A percentile compares a stretch with the other conserved stretches of the same genome.
phyloP scores from a whole-genome alignment of 2,888 invertebrate species.

The Luffia ferchaultella region DNA sequence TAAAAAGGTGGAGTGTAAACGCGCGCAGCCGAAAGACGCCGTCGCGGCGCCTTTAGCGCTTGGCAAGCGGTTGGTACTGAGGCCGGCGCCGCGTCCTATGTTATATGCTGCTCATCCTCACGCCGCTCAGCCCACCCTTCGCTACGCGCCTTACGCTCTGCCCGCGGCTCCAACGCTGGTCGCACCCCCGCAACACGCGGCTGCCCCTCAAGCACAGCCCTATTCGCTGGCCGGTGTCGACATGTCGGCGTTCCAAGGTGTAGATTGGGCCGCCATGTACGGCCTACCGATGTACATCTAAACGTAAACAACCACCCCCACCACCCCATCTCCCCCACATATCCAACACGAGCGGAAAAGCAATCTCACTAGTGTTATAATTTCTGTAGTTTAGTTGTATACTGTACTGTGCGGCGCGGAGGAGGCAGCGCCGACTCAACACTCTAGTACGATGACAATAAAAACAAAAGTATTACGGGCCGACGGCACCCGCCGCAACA shows the following conservation, averaged over 20 bases:
- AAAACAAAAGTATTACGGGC: neutral
- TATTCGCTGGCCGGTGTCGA: constrained; percentile 89
- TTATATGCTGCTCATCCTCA: constrained; percentile 49
- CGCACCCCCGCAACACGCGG: constrained; percentile 60
- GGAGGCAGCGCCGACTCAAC: neutral
- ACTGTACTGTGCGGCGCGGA: too few species aligned
- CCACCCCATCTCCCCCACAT: constrained; percentile 27
- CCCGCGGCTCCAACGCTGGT: constrained; percentile 41
- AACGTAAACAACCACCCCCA: constrained; percentile 19
- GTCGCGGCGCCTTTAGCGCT: constrained; percentile 74
- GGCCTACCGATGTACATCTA: constrained; percentile 93
- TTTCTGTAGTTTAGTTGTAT: neutral
- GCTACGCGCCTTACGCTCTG: constrained; percentile 62
- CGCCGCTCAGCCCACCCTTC: constrained; percentile 47
- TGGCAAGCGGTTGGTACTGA: constrained; percentile 77
- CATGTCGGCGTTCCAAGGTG: constrained; percentile 92
- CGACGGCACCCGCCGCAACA: neutral
- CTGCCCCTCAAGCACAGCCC: constrained; percentile 68
- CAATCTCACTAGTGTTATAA: constrained; percentile 2
- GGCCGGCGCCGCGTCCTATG: constrained; percentile 70
- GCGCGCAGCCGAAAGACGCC: constrained; percentile 91
- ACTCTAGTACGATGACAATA: neutral
- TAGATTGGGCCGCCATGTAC: constrained; percentile 92
- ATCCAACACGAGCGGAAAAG: constrained; percentile 43
- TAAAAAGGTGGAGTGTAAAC: constrained; percentile 90